These are phyloP conservation scores for Chloroceryle aenea DNA, from an alignment of 2,113 vertebrate genomes.

Conservation along the genomic window DNA sequence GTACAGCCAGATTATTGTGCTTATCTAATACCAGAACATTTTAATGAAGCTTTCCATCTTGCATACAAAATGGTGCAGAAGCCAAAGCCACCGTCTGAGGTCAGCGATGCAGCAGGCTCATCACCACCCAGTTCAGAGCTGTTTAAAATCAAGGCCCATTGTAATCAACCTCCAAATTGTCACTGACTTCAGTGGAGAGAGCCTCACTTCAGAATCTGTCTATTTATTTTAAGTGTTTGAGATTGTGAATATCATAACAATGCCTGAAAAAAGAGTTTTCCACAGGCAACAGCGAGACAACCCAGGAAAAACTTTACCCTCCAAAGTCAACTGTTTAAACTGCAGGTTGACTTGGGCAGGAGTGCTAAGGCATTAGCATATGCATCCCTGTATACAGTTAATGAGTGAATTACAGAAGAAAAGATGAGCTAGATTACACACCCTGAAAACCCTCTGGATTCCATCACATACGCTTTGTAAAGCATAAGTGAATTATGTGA, in stretches of 20 bases:
- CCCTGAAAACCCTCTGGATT: neutral
- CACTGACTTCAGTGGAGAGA: neutral
- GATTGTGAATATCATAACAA: neutral
- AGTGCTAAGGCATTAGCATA: neutral
- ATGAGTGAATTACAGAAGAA: neutral
- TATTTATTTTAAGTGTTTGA: neutral
- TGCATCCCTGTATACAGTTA: neutral
- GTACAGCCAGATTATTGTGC: neutral
- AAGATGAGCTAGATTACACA: neutral
- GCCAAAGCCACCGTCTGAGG: neutral
- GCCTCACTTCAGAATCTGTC: neutral
- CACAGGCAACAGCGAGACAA: neutral
- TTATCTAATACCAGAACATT: neutral
- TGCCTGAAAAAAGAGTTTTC: neutral
- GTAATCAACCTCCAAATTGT: slow-evolving; percentile 3
- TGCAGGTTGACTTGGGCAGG: neutral
- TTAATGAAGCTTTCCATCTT: neutral
- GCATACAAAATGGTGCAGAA: neutral
- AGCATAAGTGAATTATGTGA: neutral
- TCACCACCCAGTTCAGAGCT: neutral
- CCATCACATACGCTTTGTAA: neutral
- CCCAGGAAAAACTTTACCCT: neutral
- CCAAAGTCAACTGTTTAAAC: slow-evolving; percentile 2
- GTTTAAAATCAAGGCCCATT: neutral
- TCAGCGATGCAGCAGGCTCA: slow-evolving; percentile 8